phyloP scores from a whole-genome alignment of 2,113 vertebrate genomes.

The Penelope pileata region DNA sequence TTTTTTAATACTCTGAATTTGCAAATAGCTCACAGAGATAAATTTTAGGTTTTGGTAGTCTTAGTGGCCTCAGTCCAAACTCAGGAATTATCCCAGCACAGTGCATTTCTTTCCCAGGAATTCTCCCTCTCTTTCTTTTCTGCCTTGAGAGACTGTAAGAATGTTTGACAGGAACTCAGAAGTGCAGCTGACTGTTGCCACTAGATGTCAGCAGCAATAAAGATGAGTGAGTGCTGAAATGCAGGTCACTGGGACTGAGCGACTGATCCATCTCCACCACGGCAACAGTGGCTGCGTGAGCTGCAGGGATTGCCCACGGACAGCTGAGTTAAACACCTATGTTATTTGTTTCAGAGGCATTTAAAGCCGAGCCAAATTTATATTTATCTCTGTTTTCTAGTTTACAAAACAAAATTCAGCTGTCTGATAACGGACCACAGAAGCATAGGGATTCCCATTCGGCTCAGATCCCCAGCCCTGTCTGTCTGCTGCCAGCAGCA shows the following conservation, averaged over 20 bases:
- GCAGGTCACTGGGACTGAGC: background rate
- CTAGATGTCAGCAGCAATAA: slow-evolving; percentile 1
- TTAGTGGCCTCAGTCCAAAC: background rate
- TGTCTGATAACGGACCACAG: background rate
- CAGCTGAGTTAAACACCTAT: background rate
- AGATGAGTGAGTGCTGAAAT: background rate
- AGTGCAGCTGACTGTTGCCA: background rate
- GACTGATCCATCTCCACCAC: background rate
- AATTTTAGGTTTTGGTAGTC: background rate
- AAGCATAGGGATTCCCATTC: background rate
- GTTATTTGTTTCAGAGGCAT: background rate
- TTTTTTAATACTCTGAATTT: background rate
- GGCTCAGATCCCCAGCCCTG: no score
- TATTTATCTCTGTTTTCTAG: background rate
- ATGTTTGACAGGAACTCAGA: background rate
- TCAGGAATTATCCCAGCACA: background rate
- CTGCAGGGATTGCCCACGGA: background rate
- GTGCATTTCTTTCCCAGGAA: background rate
- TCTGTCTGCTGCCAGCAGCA: background rate
- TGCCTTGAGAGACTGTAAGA: background rate
- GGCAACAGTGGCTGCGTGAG: background rate
- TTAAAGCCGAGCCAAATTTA: background rate
- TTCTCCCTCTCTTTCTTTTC: background rate
- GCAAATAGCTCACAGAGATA: background rate
- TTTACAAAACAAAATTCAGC: background rate